Conservation (phyloP, 2,113 vertebrate species). For the Motacilla tschutschensis region DNA sequence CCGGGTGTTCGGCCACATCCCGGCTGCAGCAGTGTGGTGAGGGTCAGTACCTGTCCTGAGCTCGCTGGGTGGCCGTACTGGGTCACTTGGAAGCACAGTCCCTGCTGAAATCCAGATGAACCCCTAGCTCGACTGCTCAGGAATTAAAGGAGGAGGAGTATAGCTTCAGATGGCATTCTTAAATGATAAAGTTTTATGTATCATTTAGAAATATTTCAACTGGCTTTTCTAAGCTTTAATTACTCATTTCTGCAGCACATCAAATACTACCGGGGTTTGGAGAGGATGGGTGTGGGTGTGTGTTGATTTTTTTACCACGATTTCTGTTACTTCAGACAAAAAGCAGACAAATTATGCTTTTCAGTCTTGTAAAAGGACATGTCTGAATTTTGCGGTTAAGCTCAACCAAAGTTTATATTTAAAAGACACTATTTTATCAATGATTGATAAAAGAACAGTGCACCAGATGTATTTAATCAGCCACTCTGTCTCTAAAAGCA, state of each 20-base stretch:
- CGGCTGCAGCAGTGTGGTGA: neutral
- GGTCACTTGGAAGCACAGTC: neutral
- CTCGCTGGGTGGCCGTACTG: neutral
- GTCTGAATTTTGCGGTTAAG: neutral
- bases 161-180: neutral
- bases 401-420: conserved; percentile 10
- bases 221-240: neutral
- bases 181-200: neutral
- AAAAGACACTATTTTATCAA: conserved; percentile 29
- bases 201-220: neutral
- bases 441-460: conserved; percentile 26
- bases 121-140: neutral
- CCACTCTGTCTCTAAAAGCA: neutral
- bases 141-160: neutral
- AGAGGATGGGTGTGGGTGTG: neutral
- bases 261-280: neutral
- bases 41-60: neutral
- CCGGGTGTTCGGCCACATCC: neutral
- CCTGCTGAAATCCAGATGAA: neutral
- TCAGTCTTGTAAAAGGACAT: neutral
- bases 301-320: neutral
- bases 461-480: conserved; percentile 35
- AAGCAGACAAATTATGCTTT: neutral
- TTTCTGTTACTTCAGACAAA: neutral
- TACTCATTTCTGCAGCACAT: neutral